Evolutionary conservation across 2,113 vertebrate genomes (phyloP).

Genomic region (Holacanthus passer): DNA sequence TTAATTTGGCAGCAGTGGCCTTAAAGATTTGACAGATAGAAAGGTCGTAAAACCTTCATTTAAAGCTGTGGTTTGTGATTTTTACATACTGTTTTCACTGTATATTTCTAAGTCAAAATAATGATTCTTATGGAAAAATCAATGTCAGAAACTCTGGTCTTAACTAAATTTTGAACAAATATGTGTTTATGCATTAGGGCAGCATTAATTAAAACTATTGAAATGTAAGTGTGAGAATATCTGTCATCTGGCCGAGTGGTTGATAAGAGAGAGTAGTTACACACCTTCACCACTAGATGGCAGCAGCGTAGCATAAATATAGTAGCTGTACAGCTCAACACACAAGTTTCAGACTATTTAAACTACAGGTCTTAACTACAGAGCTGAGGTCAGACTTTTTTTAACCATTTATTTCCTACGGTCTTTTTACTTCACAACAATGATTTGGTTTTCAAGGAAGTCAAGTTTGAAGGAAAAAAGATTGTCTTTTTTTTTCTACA

Average conservation of each 20-base stretch:
- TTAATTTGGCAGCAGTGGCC: neutral
- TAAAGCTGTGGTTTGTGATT: too few species aligned
- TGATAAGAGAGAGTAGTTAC: neutral
- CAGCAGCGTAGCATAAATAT: conserved; percentile 22
- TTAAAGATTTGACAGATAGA: neutral
- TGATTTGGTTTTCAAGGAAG: neutral
- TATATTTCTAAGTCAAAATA: too few species aligned
- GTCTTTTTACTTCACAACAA: neutral
- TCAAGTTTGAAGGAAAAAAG: neutral
- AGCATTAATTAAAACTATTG: neutral
- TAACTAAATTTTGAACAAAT: neutral
- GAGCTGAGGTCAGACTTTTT: too few species aligned
- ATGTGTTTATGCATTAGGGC: neutral
- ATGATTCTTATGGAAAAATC: too few species aligned
- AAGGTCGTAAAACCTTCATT: neutral
- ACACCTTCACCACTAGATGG: conserved; percentile 56
- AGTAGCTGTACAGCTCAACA: neutral
- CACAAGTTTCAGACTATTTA: neutral
- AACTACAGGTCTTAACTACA: neutral
- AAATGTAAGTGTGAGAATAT: neutral
- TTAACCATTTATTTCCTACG: neutral
- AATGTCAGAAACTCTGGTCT: neutral
- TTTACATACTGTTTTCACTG: neutral
- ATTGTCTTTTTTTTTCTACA: neutral
- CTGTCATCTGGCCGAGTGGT: neutral